Conservation (phyloP, 1,140 invertebrate species). For the Harpegnathos saltator region DNA sequence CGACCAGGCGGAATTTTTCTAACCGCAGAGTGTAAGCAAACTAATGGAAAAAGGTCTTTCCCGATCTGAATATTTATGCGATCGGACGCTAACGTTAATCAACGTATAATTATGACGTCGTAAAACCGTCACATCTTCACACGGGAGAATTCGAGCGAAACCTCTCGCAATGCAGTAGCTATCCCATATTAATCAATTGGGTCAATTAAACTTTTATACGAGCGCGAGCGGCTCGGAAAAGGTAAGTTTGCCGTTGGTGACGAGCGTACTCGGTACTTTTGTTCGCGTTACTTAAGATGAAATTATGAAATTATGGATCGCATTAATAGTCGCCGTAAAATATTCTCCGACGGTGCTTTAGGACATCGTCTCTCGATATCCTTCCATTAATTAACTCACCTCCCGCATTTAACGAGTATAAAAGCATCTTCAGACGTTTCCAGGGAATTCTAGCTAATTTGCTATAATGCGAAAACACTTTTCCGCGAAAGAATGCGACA, state of each 20-base stretch:
- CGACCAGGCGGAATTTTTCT: not conserved
- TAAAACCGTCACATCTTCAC: constrained; percentile 6
- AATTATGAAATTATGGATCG: constrained; percentile 43
- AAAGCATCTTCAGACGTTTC: not conserved
- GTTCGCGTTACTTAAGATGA: constrained; percentile 18
- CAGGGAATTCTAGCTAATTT: not conserved
- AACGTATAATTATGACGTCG: constrained; percentile 34
- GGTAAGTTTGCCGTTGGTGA: constrained; percentile 31
- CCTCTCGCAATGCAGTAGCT: not conserved
- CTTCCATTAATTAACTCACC: constrained; percentile 1
- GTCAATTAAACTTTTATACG: constrained; percentile 55
- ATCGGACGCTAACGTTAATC: constrained; percentile 24
- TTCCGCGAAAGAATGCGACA: not conserved
- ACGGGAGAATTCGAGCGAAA: not conserved
- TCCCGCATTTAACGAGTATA: not conserved
- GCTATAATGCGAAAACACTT: not conserved
- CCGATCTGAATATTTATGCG: constrained; percentile 42
- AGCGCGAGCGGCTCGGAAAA: constrained; percentile 24
- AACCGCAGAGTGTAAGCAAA: not conserved
- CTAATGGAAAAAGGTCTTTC: not conserved
- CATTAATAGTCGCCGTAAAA: constrained; percentile 14
- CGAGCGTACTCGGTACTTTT: constrained; percentile 22
- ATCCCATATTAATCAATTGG: constrained; percentile 38
- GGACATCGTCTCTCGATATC: not conserved
- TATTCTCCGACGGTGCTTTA: constrained; percentile 22